A percentile compares a stretch with the other conserved stretches of the same genome.
phyloP scores from a whole-genome alignment of 2,113 vertebrate genomes.

The Zosterops japonicus region DNA sequence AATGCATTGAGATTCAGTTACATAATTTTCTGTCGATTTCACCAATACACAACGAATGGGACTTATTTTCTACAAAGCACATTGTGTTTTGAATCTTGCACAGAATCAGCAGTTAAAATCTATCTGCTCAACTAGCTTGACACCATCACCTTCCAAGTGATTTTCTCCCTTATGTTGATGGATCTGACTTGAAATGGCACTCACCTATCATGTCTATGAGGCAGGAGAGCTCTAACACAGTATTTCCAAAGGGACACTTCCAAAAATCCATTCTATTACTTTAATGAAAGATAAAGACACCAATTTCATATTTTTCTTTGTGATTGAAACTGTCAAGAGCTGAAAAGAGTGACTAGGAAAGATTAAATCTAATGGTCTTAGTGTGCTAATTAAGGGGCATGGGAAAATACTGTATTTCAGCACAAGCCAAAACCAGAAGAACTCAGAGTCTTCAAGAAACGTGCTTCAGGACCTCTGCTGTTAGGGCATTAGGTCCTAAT shows the following conservation, averaged over 20 bases:
- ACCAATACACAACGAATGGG: not conserved
- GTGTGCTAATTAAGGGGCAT: not conserved
- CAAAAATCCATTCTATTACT: not conserved
- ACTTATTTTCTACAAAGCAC: not conserved
- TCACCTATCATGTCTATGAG: not conserved
- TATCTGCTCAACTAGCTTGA: not conserved
- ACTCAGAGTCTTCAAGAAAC: not conserved
- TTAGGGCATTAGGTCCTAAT: not conserved
- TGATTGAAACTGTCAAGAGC: not conserved
- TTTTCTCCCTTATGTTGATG: not conserved
- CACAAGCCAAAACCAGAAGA: not conserved
- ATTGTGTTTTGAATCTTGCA: conserved; percentile 66
- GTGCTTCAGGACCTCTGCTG: not conserved
- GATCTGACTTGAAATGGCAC: not conserved
- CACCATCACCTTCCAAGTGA: not conserved
- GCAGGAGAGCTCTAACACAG: not conserved
- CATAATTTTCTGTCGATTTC: not conserved
- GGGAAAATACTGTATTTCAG: not conserved
- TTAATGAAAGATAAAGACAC: not conserved
- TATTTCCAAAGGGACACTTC: not conserved
- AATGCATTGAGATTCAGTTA: not conserved
- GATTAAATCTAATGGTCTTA: not conserved
- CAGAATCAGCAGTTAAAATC: conserved; percentile 46
- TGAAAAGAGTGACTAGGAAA: not conserved
- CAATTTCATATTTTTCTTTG: not conserved